Evolutionary conservation across 2,797 vertebrate genomes (phyloP), one percentile per base, ranked within the genome.

Genomic region (Kryptolebias ocellatus): DNA sequence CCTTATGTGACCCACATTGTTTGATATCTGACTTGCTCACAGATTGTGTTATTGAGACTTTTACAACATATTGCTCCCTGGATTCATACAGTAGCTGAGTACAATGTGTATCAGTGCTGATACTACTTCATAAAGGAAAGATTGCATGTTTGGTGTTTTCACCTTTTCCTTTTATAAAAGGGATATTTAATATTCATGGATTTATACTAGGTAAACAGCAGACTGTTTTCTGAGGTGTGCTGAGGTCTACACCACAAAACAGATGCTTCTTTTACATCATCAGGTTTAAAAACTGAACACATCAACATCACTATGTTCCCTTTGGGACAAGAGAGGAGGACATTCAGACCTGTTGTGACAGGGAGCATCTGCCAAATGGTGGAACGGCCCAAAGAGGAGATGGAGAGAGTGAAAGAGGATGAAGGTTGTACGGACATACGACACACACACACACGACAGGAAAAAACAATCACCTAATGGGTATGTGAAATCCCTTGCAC

Each of bases 271-370:
- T 50, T 47, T 34, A 53, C 54, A 53, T 70, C 44, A 52, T 52
- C 88, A 90, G 83, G 78, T 89, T 86, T 83, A 80, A 78, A 90
- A 88, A 88, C 60, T 80, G 88, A 94, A 91, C 17, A 55, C 75
- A 50, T 78, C 74, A 39, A 67, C 77, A 86, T 16, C 66, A 51
- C 79, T 60, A 69, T 50, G 55, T 56, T 37, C 62, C 67, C 79
- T 53, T 24, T 27, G 60, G 60, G 49, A 47, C 50, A 76, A 27
- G 53, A 51, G 44, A 7, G 58, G 49, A 47, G 73, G 63, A 24
- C 4, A 53, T 11, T 45, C 64, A 14, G 53, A 46, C 62, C 53
- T 83, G 65, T 67, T 69, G 70, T 78, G 80, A 72, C 58, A 72
- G 74, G 56, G 72, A 64, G 63, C 46, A 66, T 78, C 70, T 79